These are phyloP conservation scores for Gasterosteus nipponicus DNA, from an alignment of 2,113 vertebrate species.

Conservation along the genomic window DNA sequence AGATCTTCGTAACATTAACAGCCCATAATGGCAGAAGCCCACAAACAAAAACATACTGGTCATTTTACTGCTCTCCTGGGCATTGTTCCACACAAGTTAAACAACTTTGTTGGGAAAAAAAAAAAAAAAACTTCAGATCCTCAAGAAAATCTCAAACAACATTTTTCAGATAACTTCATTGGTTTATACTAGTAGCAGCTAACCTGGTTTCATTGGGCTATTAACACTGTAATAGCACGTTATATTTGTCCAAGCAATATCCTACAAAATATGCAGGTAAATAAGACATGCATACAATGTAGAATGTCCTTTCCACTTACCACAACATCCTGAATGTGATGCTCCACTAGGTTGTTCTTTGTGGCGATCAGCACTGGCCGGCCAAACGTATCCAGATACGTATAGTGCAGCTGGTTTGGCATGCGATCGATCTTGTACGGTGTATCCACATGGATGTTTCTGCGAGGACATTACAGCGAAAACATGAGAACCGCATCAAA, in stretches of 20 bases:
- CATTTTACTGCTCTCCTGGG: background rate
- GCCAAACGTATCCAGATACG: constrained; percentile 97
- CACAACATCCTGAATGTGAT: constrained; percentile 98
- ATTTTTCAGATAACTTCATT: background rate
- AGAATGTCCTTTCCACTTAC: constrained; percentile 77
- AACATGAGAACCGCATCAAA: constrained; percentile 11
- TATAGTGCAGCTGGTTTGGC: constrained; percentile 93
- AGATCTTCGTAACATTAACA: background rate
- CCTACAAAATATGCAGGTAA: background rate
- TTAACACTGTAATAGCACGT: background rate
- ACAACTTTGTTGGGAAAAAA: background rate
- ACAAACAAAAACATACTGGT: background rate
- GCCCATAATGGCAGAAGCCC: background rate
- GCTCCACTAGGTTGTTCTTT: constrained; percentile 95
- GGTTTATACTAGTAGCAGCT: background rate
- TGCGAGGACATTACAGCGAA: constrained; percentile 49
- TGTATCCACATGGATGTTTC: constrained; percentile 93
- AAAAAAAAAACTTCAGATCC: background rate
- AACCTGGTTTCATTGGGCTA: background rate
- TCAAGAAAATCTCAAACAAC: background rate
- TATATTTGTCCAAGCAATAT: background rate
- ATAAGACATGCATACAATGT: too few relatives aligned
- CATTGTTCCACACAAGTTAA: background rate
- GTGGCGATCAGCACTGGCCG: constrained; percentile 93
- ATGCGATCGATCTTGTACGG: constrained; percentile 90